Conservation (phyloP, 2,113 vertebrate genomes). For the Nerophis ophidion region DNA sequence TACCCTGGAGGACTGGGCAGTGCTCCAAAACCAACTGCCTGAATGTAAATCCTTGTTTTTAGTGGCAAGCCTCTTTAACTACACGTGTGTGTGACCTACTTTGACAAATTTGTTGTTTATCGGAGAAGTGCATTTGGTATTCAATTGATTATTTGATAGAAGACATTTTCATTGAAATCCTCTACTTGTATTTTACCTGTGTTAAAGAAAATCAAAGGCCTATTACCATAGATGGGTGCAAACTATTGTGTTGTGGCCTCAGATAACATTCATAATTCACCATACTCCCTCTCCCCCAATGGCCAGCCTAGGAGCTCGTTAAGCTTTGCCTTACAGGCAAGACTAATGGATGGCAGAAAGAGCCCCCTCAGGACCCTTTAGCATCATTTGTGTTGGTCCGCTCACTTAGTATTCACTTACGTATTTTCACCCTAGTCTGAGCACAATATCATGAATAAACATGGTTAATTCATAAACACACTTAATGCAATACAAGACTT, state of each 20-base stretch:
- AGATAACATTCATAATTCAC: slow-evolving; percentile 48
- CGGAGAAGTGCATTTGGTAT: slow-evolving; percentile 22
- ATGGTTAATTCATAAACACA: slow-evolving; percentile 70
- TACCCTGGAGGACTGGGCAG: slow-evolving; percentile 44
- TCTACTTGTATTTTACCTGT: slow-evolving; percentile 16
- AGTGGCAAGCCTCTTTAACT: slow-evolving; percentile 47
- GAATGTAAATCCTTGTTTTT: slow-evolving; percentile 56
- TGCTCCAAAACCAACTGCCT: slow-evolving; percentile 59
- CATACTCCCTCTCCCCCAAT: slow-evolving; percentile 36
- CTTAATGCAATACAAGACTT: slow-evolving; percentile 53
- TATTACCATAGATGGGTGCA: slow-evolving; percentile 7
- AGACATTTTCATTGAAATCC: neutral
- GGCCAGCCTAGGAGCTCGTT: slow-evolving; percentile 61
- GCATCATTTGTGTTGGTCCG: slow-evolving; percentile 60
- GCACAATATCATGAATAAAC: slow-evolving; percentile 65
- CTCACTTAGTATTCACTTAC: slow-evolving; percentile 71
- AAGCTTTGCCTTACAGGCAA: slow-evolving; percentile 63
- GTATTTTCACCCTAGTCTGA: slow-evolving; percentile 63
- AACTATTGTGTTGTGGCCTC: slow-evolving; percentile 29
- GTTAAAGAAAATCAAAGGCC: slow-evolving; percentile 10
- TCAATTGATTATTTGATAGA: slow-evolving; percentile 25
- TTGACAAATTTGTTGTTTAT: slow-evolving; percentile 45
- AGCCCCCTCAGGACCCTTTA: slow-evolving; percentile 68
- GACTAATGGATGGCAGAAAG: slow-evolving; percentile 65
- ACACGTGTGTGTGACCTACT: slow-evolving; percentile 42